Evolutionary conservation across 2,113 vertebrate species (phyloP), one percentile per base, ranked within the genome.

Genomic region (Lasiurus borealis): DNA sequence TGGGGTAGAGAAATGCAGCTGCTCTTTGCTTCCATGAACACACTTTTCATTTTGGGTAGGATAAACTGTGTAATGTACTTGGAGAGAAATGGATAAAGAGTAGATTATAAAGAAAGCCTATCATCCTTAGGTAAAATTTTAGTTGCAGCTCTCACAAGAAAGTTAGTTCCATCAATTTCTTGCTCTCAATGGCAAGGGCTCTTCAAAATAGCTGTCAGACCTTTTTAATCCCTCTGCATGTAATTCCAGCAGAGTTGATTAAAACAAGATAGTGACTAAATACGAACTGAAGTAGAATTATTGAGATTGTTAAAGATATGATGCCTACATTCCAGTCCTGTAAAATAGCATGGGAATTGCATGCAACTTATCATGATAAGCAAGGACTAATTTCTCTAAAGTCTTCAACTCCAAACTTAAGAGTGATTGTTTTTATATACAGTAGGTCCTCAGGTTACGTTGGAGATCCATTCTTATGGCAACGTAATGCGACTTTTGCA

Each of bases 191-290:
- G 40, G 27, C 1, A n/a, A 92, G 18, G 69, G 7, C 3, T 82
- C n/a, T 83, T 59, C 77, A 81, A 72, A 90, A 76, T 44, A 90
- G 23, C 29, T 4, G 1, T 66, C 72, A 81, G 16, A 25, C 0
- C 18, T 40, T 80, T 48, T 44, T 36, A 83, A 73, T 78, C 19
- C 11, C 3, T 77, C 62, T 15, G 1, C n/a, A 75, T 73, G 0
- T 27, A 92, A 94, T 80, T 93, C 90, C 13, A 85, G 4, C 6
- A 54, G 21, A 90, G 44, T 40, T 72, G 50, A 84, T 71, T 83
- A 91, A 85, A 85, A 68, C 48, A 14, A 91, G n/a, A 68, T 34
- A 87, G 62, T 93, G 72, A 31, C 31, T 82, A 89, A 76, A 50
- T 54, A 75, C 64, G 25, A 90, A 90, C 3, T 62, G 16, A 88